Conservation (phyloP, 1,140 invertebrate species). For the Lanistes nyassanus region DNA sequence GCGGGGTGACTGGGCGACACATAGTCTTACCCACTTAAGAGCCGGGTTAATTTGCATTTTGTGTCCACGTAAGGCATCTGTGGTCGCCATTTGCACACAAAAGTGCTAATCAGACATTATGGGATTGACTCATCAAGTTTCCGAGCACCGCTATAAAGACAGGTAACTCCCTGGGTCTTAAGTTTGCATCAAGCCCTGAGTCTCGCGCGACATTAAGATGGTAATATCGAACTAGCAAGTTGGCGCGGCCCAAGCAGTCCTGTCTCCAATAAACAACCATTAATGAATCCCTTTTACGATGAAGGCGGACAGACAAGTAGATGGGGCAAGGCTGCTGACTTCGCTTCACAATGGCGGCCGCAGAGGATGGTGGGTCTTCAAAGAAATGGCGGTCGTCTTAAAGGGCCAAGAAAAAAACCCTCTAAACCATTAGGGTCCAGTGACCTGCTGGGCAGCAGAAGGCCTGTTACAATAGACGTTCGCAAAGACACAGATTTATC, state of each 20-base stretch:
- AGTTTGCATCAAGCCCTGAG: background rate
- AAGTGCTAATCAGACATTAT: slow-evolving; percentile 14
- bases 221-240: slow-evolving; percentile 4
- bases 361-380: background rate
- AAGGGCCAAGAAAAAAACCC: background rate
- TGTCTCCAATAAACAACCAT: background rate
- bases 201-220: slow-evolving; percentile 7
- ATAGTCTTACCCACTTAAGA: too few species aligned
- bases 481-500: background rate
- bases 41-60: slow-evolving; percentile 7
- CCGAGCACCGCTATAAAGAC: background rate
- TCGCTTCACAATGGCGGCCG: background rate
- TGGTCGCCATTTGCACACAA: slow-evolving; percentile 1
- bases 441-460: background rate
- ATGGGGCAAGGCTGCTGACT: background rate
- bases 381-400: background rate
- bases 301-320: background rate
- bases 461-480: background rate
- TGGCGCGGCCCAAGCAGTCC: background rate
- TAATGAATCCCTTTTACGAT: slow-evolving; percentile 12
- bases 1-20: too few species aligned
- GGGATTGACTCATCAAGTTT: slow-evolving; percentile 6
- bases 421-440: background rate
- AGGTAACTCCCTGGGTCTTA: slow-evolving; percentile 9
- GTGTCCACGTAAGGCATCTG: slow-evolving; percentile 6